These are phyloP conservation scores for Phalera bucephala DNA, from an alignment of 2,888 invertebrate genomes.

Conservation along the genomic window DNA sequence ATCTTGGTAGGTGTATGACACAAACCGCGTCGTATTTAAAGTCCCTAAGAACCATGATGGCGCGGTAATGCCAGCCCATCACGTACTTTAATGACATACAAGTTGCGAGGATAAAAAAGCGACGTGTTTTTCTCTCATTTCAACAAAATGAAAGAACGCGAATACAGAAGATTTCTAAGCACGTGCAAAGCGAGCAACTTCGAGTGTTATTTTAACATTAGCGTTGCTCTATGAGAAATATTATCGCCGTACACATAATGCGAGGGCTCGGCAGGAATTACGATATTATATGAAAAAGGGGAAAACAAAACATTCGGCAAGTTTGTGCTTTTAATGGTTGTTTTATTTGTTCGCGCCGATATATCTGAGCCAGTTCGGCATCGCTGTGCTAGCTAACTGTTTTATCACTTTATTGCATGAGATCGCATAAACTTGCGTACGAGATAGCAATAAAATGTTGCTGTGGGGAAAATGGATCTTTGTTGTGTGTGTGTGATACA, in stretches of 20 bases:
- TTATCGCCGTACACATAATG: constrained; percentile 39
- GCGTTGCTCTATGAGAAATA: constrained; percentile 33
- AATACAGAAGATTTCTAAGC: constrained; percentile 2
- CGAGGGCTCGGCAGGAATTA: constrained; percentile 40
- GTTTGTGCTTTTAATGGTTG: constrained; percentile 70
- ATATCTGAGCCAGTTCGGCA: constrained; percentile 67
- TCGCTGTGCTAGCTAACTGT: constrained; percentile 74
- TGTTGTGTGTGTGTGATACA: constrained; percentile 22
- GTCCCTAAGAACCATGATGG: too few species aligned
- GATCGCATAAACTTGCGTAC: constrained; percentile 72
- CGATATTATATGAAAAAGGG: constrained; percentile 59
- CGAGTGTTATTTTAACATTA: constrained; percentile 31
- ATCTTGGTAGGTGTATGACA: too few species aligned
- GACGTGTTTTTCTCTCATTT: background rate
- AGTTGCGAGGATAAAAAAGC: background rate
- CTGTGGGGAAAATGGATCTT: constrained; percentile 51
- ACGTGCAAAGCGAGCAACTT: constrained; percentile 12
- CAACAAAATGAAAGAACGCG: background rate
- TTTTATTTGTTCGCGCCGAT: constrained; percentile 77
- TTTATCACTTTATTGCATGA: constrained; percentile 82
- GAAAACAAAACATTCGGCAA: constrained; percentile 70
- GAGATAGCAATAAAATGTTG: constrained; percentile 68
- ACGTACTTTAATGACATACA: background rate
- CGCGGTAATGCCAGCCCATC: background rate
- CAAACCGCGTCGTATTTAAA: too few species aligned